Conservation (phyloP, 2,113 vertebrate species). For the Leptosomus discolor region DNA sequence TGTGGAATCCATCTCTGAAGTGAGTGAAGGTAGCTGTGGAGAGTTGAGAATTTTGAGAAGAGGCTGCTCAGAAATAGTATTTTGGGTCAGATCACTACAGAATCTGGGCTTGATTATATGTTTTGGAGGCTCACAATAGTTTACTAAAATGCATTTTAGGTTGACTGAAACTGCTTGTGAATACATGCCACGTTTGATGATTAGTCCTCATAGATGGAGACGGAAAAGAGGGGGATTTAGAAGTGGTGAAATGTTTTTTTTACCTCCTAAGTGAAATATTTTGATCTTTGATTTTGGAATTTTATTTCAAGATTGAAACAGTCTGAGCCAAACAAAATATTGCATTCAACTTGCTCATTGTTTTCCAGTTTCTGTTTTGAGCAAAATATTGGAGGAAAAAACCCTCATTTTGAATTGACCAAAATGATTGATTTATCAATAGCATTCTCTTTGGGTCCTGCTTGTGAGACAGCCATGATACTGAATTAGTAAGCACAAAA, state of each 20-base stretch:
- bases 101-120: not conserved
- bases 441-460: not conserved
- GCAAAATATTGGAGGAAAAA: not conserved
- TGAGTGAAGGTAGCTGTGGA: not conserved
- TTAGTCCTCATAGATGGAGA: not conserved
- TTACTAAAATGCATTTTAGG: not conserved
- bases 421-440: not conserved
- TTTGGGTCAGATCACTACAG: not conserved
- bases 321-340: not conserved
- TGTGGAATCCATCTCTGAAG: not conserved
- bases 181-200: not conserved
- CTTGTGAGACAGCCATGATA: not conserved
- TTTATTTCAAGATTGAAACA: not conserved
- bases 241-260: not conserved
- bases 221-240: not conserved
- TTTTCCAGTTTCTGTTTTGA: not conserved
- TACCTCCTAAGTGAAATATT: not conserved
- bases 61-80: not conserved
- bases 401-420: not conserved
- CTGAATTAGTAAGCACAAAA: not conserved
- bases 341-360: not conserved
- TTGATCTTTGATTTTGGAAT: not conserved
- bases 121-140: not conserved
- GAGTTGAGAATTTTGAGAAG: not conserved
- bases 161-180: not conserved